phyloP scores from a whole-genome alignment of 1,140 invertebrate genomes.

The Drosophila arawakana region DNA sequence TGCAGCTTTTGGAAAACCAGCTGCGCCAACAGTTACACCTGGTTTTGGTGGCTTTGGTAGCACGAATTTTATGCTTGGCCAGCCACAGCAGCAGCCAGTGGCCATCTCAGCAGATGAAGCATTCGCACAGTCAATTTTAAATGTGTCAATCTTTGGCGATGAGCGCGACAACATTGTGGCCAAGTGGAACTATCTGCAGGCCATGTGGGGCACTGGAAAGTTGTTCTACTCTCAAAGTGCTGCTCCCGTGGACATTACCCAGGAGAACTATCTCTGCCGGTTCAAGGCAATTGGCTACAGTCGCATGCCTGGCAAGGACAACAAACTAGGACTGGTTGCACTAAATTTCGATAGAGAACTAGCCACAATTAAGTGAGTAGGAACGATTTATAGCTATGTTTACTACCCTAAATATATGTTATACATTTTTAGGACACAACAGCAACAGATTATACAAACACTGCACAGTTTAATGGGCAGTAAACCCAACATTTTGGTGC shows the following conservation, averaged over 20 bases:
- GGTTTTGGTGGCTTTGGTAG: slow-evolving; percentile 86
- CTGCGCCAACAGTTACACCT: slow-evolving; percentile 75
- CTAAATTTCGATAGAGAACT: slow-evolving; percentile 91
- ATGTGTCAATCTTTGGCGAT: slow-evolving; percentile 95
- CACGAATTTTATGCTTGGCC: slow-evolving; percentile 83
- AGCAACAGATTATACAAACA: slow-evolving; percentile 89
- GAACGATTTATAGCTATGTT: accelerated
- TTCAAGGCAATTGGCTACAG: slow-evolving; percentile 97
- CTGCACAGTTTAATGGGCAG: slow-evolving; percentile 90
- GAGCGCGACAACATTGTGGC: slow-evolving; percentile 96
- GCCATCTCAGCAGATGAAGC: slow-evolving; percentile 88
- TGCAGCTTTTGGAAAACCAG: slow-evolving; percentile 75
- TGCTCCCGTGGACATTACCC: slow-evolving; percentile 91
- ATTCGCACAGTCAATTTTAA: slow-evolving; percentile 91
- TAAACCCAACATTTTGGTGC: slow-evolving; percentile 92
- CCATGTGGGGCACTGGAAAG: slow-evolving; percentile 93
- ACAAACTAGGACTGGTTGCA: slow-evolving; percentile 94
- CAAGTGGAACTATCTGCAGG: slow-evolving; percentile 97
- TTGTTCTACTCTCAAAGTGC: slow-evolving; percentile 91
- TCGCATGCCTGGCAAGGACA: slow-evolving; percentile 91
- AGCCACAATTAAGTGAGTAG: slow-evolving; percentile 67
- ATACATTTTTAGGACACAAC: slow-evolving; percentile 85
- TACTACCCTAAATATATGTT: not conserved
- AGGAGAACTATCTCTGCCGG: slow-evolving; percentile 95
- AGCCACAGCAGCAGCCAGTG: slow-evolving; percentile 86